These are phyloP conservation scores for Coptodon rendalli DNA, from an alignment of 2,113 vertebrate species.

Conservation along the genomic window DNA sequence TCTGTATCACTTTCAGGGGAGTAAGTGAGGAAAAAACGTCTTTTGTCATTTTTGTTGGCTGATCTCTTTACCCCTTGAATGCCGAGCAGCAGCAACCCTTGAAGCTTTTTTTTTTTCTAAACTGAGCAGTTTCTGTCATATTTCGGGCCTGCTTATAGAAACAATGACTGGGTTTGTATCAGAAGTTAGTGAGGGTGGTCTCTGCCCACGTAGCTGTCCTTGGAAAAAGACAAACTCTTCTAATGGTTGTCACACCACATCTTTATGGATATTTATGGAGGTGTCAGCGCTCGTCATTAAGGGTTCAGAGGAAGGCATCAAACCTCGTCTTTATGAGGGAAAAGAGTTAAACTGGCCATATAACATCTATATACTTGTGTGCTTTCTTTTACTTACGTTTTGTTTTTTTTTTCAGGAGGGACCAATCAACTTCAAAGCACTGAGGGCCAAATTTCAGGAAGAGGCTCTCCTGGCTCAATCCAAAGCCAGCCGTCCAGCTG, in stretches of 20 bases:
- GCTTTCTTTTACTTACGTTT: background rate
- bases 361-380: background rate
- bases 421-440: slow-evolving; percentile 60
- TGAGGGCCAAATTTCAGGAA: slow-evolving; percentile 73
- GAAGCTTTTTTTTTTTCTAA: background rate
- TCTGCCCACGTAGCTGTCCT: background rate
- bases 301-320: background rate
- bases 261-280: background rate
- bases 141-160: background rate
- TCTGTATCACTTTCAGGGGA: background rate
- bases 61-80: background rate
- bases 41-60: rapidly evolving
- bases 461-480: slow-evolving; percentile 40
- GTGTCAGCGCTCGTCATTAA: background rate
- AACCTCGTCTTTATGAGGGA: background rate
- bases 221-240: background rate
- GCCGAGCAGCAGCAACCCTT: rapidly evolving
- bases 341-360: rapidly evolving
- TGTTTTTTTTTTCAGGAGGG: slow-evolving; percentile 9
- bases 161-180: background rate
- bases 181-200: background rate
- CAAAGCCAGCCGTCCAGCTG: slow-evolving; percentile 42
- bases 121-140: background rate
- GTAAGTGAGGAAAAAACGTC: background rate
- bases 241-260: background rate